Evolutionary conservation across 2,797 vertebrate species (phyloP).

Genomic region (Rhynchotus rufescens): DNA sequence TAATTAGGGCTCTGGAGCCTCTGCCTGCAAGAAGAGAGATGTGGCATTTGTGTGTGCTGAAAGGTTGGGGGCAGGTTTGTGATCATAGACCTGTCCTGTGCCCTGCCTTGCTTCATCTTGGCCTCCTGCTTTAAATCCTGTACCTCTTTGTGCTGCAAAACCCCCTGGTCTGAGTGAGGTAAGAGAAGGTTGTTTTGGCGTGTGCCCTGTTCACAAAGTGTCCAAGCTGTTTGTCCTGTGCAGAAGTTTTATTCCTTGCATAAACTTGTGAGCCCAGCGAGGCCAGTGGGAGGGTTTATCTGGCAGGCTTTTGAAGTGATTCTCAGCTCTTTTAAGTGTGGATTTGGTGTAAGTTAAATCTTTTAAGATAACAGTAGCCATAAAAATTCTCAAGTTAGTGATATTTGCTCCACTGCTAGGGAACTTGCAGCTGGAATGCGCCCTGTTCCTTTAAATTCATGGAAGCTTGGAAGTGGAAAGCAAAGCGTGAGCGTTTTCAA

Average conservation of each 20-base stretch:
- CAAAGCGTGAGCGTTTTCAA: not conserved
- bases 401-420: not conserved
- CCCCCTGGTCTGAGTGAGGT: not conserved
- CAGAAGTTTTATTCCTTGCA: not conserved
- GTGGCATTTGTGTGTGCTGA: not conserved
- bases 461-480: not conserved
- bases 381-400: not conserved
- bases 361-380: not conserved
- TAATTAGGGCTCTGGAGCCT: not conserved
- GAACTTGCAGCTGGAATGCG: not conserved
- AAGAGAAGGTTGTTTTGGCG: not conserved
- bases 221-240: not conserved
- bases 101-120: not conserved
- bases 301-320: not conserved
- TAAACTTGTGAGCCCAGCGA: not conserved
- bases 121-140: not conserved
- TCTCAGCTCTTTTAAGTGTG: not conserved
- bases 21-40: not conserved
- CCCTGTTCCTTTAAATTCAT: fast-evolving
- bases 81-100: fast-evolving
- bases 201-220: not conserved
- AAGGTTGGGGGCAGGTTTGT: not conserved
- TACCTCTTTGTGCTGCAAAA: fast-evolving
- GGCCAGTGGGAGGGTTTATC: not conserved
- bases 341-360: not conserved